Evolutionary conservation across 2,888 invertebrate genomes (phyloP).

Genomic region (Nycteola revayana): DNA sequence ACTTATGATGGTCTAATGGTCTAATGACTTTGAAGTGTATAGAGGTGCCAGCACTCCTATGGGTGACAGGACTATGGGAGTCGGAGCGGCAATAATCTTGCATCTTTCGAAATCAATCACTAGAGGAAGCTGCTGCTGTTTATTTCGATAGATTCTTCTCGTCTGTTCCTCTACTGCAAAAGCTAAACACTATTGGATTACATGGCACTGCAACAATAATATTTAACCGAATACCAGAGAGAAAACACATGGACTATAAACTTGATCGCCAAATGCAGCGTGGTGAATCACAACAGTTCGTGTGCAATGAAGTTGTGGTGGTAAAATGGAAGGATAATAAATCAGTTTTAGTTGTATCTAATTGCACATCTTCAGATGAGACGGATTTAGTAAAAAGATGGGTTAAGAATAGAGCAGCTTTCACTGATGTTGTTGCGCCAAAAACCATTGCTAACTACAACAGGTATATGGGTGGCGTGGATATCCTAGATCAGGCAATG

Average conservation of each 20-base stretch:
- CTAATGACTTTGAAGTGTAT: slow-evolving; percentile 16
- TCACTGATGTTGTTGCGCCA: slow-evolving; percentile 16
- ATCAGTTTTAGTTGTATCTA: slow-evolving; percentile 9
- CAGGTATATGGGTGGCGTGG: slow-evolving; percentile 18
- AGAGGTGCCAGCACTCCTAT: slow-evolving; percentile 13
- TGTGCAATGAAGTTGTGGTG: slow-evolving; percentile 4
- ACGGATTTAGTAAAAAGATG: too few species aligned
- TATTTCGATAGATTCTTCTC: slow-evolving; percentile 16
- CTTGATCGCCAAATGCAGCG: slow-evolving; percentile 12
- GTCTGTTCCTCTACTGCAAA: slow-evolving; percentile 15
- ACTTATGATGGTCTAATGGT: slow-evolving; percentile 1
- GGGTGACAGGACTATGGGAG: slow-evolving; percentile 9
- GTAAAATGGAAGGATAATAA: slow-evolving; percentile 22
- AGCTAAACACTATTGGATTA: slow-evolving; percentile 1
- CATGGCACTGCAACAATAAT: too few species aligned
- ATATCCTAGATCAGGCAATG: slow-evolving; percentile 19
- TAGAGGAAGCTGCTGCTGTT: slow-evolving; percentile 14
- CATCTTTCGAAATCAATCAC: slow-evolving; percentile 7
- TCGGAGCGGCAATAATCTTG: slow-evolving; percentile 1
- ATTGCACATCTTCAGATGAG: too few species aligned
- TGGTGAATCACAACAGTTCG: slow-evolving; percentile 16
- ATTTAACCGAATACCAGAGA: neutral
- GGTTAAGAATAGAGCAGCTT: slow-evolving; percentile 13
- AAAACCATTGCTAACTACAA: slow-evolving; percentile 13
- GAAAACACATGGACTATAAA: slow-evolving; percentile 12